Percentiles rank a stretch among this genome's conserved stretches.
Evolutionary conservation across 2,797 vertebrate species (phyloP).

Genomic region (Ispidina picta): DNA sequence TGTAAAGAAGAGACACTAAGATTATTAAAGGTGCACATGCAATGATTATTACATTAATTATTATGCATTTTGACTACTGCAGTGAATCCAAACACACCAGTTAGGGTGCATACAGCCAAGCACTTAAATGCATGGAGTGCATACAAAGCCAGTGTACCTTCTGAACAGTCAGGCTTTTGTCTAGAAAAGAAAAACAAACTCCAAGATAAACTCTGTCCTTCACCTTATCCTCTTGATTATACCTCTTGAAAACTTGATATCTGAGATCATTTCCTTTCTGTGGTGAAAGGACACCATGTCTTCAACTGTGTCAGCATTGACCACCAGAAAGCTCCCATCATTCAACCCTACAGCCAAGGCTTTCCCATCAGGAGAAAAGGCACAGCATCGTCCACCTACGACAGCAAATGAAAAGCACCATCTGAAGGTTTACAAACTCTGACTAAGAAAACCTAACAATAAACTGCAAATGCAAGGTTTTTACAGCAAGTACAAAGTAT

Average conservation of each 20-base stretch:
- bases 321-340: conserved; percentile 95
- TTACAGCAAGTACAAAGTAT: not conserved
- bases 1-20: conserved; percentile 60
- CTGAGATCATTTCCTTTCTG: conserved; percentile 94
- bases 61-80: not conserved
- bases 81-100: not conserved
- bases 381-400: conserved; percentile 92
- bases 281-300: conserved; percentile 99
- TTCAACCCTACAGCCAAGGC: conserved; percentile 93
- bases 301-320: conserved; percentile 95
- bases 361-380: conserved; percentile 97
- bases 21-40: not conserved
- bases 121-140: not conserved
- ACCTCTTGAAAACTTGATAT: conserved; percentile 96
- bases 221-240: not conserved
- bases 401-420: not conserved
- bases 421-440: not conserved
- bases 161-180: not conserved
- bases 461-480: not conserved
- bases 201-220: not conserved
- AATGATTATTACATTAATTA: not conserved
- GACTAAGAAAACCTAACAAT: not conserved
- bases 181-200: not conserved
- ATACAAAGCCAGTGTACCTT: not conserved
- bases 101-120: not conserved